phyloP scores from a whole-genome alignment of 2,888 invertebrate species.

The Ommatoiulus sabulosus region DNA sequence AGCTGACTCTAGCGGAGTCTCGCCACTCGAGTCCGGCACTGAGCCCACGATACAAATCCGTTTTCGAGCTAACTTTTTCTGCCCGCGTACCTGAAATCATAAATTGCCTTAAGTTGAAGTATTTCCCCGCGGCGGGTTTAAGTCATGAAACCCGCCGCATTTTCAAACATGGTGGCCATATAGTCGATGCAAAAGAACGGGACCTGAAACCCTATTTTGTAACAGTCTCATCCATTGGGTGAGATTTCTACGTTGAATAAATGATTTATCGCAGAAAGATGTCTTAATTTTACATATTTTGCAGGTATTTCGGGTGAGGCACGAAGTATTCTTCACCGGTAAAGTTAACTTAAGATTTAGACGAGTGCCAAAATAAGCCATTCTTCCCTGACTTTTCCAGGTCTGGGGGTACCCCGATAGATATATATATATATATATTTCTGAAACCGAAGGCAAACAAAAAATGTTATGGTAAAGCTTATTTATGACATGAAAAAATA shows the following conservation, averaged over 20 bases:
- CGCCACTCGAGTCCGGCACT: not conserved
- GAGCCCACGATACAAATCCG: not conserved
- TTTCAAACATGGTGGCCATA: not conserved
- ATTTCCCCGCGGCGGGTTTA: not conserved
- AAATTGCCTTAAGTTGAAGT: not conserved
- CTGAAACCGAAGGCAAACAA: no score
- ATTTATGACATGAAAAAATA: not conserved
- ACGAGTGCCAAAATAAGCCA: no score
- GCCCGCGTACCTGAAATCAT: slow-evolving; percentile 6
- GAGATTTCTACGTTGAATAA: not conserved
- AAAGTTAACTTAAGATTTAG: no score
- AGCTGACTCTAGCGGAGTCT: no score
- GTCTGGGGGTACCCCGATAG: no score
- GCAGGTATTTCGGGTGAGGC: no score
- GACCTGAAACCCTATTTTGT: slow-evolving; percentile 27
- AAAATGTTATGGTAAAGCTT: no score
- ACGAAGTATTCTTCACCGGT: no score
- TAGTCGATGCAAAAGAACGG: not conserved
- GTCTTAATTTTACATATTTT: no score
- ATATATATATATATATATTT: no score
- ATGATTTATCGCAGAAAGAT: not conserved
- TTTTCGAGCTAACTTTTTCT: not conserved
- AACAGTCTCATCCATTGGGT: not conserved
- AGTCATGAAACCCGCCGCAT: not conserved
- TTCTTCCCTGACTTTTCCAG: no score